phyloP scores from a whole-genome alignment of 2,797 vertebrate species.

The Lindbergichthys nudifrons region DNA sequence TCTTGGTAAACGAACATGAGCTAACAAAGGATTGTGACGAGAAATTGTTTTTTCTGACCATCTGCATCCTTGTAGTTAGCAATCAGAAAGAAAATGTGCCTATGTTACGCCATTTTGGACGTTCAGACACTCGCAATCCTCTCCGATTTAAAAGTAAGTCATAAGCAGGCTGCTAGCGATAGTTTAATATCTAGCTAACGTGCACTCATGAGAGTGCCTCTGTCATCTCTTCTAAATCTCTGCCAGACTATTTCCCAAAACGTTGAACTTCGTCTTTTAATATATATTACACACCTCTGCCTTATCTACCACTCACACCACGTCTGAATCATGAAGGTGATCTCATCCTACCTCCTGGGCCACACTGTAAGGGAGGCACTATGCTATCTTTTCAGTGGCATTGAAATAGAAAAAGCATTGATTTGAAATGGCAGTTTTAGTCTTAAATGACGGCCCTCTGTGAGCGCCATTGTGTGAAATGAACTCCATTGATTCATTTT shows the following conservation, averaged over 20 bases:
- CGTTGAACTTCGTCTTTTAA: slow-evolving; percentile 5
- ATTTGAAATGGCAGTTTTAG: slow-evolving; percentile 72
- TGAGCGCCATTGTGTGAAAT: slow-evolving; percentile 67
- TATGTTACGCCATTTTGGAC: too few species aligned
- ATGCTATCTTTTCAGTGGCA: slow-evolving; percentile 38
- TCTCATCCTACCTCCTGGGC: slow-evolving; percentile 30
- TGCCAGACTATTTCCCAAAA: background rate
- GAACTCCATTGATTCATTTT: slow-evolving; percentile 71
- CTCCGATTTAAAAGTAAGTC: too few species aligned
- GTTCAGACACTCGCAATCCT: too few species aligned
- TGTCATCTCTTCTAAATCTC: background rate
- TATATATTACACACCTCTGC: background rate
- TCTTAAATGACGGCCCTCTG: slow-evolving; percentile 68
- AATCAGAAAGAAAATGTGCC: too few species aligned
- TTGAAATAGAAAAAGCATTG: slow-evolving; percentile 55
- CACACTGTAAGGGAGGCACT: slow-evolving; percentile 19
- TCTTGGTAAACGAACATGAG: too few species aligned
- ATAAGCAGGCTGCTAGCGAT: background rate
- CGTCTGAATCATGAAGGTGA: slow-evolving; percentile 40
- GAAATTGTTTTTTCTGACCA: too few species aligned
- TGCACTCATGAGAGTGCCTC: background rate
- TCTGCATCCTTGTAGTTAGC: too few species aligned
- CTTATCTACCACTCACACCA: slow-evolving; percentile 9
- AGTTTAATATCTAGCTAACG: background rate
- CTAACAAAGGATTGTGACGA: too few species aligned